These are phyloP conservation scores for Irena cyanogastra DNA, from an alignment of 2,113 vertebrate genomes.

Conservation along the genomic window DNA sequence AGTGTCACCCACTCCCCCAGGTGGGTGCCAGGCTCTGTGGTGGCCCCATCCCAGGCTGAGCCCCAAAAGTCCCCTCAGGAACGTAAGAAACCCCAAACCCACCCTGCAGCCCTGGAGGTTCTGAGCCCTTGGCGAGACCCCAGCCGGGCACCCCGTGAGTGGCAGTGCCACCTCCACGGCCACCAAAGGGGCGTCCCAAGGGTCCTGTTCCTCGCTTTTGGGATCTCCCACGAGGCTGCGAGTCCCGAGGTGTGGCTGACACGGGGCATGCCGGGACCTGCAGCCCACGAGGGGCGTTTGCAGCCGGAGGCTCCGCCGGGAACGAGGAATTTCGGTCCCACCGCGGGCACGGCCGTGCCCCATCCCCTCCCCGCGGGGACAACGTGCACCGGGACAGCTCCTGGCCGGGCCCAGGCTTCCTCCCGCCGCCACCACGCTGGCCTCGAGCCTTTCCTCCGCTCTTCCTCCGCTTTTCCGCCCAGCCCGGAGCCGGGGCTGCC, in stretches of 20 bases:
- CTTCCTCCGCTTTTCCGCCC: neutral
- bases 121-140: fast-evolving
- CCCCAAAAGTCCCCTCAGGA: neutral
- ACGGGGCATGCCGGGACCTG: fast-evolving
- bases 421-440: fast-evolving
- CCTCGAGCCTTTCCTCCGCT: neutral
- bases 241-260: fast-evolving
- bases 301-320: too few species aligned
- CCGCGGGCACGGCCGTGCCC: fast-evolving
- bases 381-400: neutral
- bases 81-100: fast-evolving
- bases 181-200: neutral
- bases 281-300: fast-evolving
- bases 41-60: neutral
- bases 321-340: neutral
- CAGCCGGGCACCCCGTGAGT: fast-evolving
- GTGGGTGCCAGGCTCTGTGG: neutral
- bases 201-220: fast-evolving
- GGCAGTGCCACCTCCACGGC: neutral
- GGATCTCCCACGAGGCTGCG: neutral
- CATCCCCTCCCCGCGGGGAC: neutral
- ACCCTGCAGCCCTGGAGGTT: fast-evolving
- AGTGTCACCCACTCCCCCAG: fast-evolving
- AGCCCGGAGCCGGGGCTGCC: neutral
- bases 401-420: neutral